Evolutionary conservation across 2,888 invertebrate genomes (phyloP).

Genomic region (Trichogramma dendrolimi): DNA sequence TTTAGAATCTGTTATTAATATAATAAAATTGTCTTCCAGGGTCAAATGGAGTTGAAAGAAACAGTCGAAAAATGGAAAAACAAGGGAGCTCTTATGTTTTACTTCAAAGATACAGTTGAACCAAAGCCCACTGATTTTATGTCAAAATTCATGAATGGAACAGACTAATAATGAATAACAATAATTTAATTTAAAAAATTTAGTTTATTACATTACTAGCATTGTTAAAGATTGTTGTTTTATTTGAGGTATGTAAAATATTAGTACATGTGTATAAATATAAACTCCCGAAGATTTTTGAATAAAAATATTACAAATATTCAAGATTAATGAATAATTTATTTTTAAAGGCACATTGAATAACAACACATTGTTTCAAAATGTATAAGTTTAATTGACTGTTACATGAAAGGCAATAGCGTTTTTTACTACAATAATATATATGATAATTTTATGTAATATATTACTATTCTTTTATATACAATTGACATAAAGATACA

Average conservation of each 20-base stretch:
- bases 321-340: not conserved
- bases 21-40: conserved; percentile 57
- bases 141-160: conserved; percentile 78
- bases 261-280: conserved; percentile 17
- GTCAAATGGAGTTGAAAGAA: conserved; percentile 93
- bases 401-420: conserved; percentile 37
- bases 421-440: conserved; percentile 38
- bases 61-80: conserved; percentile 84
- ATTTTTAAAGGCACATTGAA: conserved; percentile 1
- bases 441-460: conserved; percentile 45
- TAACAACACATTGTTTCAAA: conserved; percentile 21
- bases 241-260: conserved; percentile 16
- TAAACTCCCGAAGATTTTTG: not conserved
- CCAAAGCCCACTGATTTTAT: conserved; percentile 87
- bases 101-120: conserved; percentile 79
- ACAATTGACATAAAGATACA: conserved; percentile 44
- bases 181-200: conserved; percentile 33
- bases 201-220: conserved; percentile 10
- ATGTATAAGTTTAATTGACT: conserved; percentile 30
- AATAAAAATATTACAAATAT: not conserved
- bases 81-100: conserved; percentile 80
- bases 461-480: conserved; percentile 50
- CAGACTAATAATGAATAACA: conserved; percentile 49
- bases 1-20: not conserved
- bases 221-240: conserved; percentile 1